phyloP scores from a whole-genome alignment of 2,797 vertebrate genomes.

The Clarias laeviceps region DNA sequence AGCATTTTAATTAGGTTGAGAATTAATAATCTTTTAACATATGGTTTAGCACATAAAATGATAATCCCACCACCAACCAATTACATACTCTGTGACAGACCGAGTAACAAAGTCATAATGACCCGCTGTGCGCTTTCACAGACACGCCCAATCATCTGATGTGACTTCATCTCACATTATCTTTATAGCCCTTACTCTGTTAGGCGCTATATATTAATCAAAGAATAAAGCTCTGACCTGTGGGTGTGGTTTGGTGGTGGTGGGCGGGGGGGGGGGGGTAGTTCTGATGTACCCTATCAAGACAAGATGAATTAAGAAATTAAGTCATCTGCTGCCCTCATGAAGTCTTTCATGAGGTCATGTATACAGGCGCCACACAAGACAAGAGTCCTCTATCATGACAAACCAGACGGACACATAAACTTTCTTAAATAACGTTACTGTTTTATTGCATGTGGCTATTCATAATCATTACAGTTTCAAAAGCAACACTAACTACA shows the following conservation, averaged over 20 bases:
- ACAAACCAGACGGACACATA: constrained; percentile 59
- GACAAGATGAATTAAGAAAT: constrained; percentile 55
- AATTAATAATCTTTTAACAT: constrained; percentile 69
- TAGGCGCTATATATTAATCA: constrained; percentile 21
- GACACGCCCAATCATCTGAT: constrained; percentile 15
- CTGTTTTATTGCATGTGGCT: constrained; percentile 98
- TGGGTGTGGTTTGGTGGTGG: neutral
- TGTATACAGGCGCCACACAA: constrained; percentile 46
- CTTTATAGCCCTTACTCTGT: constrained; percentile 21
- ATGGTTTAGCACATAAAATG: constrained; percentile 67
- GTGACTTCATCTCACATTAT: constrained; percentile 16
- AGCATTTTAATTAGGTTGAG: constrained; percentile 73
- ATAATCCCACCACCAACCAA: constrained; percentile 71
- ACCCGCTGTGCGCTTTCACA: constrained; percentile 21
- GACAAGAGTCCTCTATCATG: neutral
- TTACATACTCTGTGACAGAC: constrained; percentile 66
- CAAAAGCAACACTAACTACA: constrained; percentile 90
- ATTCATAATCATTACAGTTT: constrained; percentile 93
- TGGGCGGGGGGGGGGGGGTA: no score
- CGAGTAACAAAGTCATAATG: constrained; percentile 34
- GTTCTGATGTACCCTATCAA: constrained; percentile 34
- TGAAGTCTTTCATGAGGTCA: constrained; percentile 29
- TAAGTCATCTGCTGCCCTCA: constrained; percentile 59
- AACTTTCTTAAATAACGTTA: constrained; percentile 92
- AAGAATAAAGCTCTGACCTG: neutral